Conservation (phyloP, 2,797 vertebrate species). For the Acrossocheilus wenchowensis region DNA sequence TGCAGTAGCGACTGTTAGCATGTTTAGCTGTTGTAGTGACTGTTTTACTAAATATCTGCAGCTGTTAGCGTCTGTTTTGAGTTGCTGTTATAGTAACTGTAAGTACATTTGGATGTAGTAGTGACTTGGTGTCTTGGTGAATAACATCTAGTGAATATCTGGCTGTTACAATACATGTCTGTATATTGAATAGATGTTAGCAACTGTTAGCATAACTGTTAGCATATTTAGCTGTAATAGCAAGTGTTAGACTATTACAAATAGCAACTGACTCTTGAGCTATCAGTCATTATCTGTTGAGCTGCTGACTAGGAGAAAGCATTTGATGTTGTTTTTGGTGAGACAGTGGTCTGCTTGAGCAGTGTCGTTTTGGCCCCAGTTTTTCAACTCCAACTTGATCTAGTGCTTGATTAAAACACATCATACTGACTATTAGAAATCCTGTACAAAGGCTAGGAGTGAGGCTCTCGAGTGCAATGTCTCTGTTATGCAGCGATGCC, state of each 20-base stretch:
- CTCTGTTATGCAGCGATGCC: constrained; percentile 7
- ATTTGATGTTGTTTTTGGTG: neutral
- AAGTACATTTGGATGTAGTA: neutral
- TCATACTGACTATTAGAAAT: neutral
- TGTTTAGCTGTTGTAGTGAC: neutral
- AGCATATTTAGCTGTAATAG: neutral
- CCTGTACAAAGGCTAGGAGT: neutral
- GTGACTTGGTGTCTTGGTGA: neutral
- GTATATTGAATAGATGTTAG: neutral
- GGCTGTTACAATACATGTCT: neutral
- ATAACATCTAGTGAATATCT: neutral
- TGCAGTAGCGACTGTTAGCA: neutral
- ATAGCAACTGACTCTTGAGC: neutral
- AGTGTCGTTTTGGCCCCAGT: neutral
- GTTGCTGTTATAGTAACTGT: neutral
- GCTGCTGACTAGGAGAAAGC: neutral
- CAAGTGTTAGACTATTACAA: neutral
- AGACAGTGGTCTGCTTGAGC: neutral
- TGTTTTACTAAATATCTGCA: neutral
- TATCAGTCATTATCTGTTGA: neutral
- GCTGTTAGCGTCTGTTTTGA: neutral
- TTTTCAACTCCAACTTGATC: neutral
- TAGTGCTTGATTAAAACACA: neutral
- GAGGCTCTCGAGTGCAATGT: neutral
- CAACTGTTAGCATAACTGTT: neutral